Evolutionary conservation across 2,113 vertebrate species (phyloP).

Genomic region (Corapipo altera): DNA sequence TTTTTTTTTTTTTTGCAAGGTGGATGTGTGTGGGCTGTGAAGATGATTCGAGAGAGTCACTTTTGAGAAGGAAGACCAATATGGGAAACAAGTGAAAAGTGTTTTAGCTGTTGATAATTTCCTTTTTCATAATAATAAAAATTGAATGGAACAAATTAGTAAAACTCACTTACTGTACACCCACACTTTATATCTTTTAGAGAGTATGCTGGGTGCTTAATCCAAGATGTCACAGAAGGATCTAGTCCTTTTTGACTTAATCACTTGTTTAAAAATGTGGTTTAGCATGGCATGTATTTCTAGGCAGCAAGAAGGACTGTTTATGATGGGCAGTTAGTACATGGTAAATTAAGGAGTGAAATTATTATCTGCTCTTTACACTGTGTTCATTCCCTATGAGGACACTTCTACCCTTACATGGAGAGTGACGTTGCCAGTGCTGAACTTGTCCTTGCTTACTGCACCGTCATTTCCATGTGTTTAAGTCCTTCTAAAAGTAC

Average conservation of each 20-base stretch:
- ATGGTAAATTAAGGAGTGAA: background rate
- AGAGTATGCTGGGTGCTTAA: background rate
- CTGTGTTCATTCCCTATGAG: background rate
- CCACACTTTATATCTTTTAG: background rate
- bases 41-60: background rate
- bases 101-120: background rate
- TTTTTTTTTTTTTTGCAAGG: background rate
- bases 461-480: background rate
- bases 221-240: background rate
- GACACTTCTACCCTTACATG: background rate
- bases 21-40: constrained; percentile 19
- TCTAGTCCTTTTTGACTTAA: background rate
- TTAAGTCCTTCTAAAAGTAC: background rate
- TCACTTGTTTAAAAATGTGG: background rate
- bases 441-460: background rate
- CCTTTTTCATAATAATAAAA: background rate
- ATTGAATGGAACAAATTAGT: constrained; percentile 47
- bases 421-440: background rate
- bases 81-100: constrained; percentile 26
- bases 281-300: background rate
- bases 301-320: background rate
- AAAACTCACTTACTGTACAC: background rate
- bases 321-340: background rate
- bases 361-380: background rate
- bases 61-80: constrained; percentile 28